Percentiles rank a stretch among this genome's conserved stretches.
Evolutionary conservation across 2,797 vertebrate genomes (phyloP).

Genomic region (Takifugu rubripes): DNA sequence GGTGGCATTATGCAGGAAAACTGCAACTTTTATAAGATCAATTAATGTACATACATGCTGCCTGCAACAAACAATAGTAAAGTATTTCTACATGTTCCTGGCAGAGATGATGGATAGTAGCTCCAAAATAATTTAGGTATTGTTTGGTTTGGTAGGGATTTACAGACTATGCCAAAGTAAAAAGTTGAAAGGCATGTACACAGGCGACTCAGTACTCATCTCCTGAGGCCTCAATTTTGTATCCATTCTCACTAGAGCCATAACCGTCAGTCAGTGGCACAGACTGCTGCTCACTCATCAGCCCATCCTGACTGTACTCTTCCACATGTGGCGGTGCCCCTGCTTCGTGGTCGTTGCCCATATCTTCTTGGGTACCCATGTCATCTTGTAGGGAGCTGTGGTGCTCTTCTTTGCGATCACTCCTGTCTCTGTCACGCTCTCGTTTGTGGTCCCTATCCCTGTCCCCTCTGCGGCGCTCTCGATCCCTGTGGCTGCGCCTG

Average conservation of each 20-base stretch:
- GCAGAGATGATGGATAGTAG: too few relatives aligned
- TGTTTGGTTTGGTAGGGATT: too few relatives aligned
- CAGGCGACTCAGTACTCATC: constrained; percentile 78
- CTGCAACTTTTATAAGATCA: too few relatives aligned
- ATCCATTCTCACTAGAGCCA: constrained; percentile 82
- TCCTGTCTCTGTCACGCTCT: constrained; percentile 77
- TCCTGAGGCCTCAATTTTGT: constrained; percentile 78
- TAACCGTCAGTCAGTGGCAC: constrained; percentile 82
- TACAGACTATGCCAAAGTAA: too few relatives aligned
- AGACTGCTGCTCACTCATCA: constrained; percentile 80
- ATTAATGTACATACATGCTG: too few relatives aligned
- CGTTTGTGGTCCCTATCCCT: constrained; percentile 83
- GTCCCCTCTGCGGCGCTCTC: constrained; percentile 78
- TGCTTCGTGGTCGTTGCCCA: constrained; percentile 67
- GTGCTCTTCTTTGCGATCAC: constrained; percentile 78
- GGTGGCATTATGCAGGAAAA: too few relatives aligned
- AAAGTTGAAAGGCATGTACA: neutral
- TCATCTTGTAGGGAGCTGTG: constrained; percentile 64
- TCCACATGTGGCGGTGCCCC: constrained; percentile 57
- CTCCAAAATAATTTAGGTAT: too few relatives aligned
- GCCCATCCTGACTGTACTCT: constrained; percentile 82
- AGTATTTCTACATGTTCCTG: too few relatives aligned
- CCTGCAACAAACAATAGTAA: too few relatives aligned
- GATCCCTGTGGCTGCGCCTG: constrained; percentile 78
- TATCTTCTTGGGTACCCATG: constrained; percentile 56